Conservation (phyloP, 2,888 invertebrate genomes). For the Drosophila mimetica region DNA sequence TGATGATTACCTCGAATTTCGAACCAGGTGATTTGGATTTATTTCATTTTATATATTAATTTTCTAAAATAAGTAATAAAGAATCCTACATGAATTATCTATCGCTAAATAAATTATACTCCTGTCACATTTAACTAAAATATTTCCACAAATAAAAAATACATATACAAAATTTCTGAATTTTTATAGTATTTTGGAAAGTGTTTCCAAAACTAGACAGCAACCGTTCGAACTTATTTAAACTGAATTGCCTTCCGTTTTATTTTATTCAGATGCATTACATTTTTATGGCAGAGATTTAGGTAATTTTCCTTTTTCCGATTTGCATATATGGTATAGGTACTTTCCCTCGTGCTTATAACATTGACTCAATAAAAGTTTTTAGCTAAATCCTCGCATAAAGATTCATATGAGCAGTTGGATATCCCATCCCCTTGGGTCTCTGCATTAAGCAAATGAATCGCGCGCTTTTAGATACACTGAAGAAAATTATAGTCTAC, state of each 20-base stretch:
- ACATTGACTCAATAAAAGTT: constrained; percentile 56
- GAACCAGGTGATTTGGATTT: background rate
- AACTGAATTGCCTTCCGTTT: too few species aligned
- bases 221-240: too few species aligned
- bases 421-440: constrained; percentile 33
- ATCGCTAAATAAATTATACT: too few species aligned
- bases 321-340: constrained; percentile 22
- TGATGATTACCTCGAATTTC: background rate
- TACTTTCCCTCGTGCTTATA: constrained; percentile 48
- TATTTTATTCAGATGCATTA: background rate
- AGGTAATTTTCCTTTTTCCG: background rate
- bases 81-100: too few species aligned
- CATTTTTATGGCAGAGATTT: background rate
- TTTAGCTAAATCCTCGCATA: constrained; percentile 62
- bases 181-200: too few species aligned
- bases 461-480: constrained; percentile 48
- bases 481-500: background rate
- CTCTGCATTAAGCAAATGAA: constrained; percentile 77
- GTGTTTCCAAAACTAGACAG: too few species aligned
- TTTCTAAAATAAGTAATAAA: too few species aligned
- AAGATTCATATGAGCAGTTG: constrained; percentile 62
- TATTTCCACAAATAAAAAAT: too few species aligned
- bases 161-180: too few species aligned
- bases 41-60: too few species aligned
- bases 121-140: too few species aligned